Percentiles rank a stretch among this genome's conserved stretches.
Conservation (phyloP, 2,888 invertebrate genomes). For the Drosophila mercatorum region DNA sequence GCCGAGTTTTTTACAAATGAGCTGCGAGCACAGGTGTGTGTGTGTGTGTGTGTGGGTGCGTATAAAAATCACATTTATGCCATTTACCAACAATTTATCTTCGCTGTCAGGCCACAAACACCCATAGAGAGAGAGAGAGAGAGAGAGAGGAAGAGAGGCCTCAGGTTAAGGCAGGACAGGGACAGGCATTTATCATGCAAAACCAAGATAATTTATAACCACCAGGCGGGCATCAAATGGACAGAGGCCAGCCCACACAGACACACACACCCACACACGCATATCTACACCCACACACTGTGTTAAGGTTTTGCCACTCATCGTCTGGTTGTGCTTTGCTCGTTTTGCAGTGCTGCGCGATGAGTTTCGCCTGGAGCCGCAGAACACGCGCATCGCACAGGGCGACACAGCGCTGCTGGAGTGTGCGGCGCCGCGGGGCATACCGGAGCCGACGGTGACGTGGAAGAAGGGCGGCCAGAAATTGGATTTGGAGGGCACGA, state of each 20-base stretch:
- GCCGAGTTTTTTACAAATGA: slow-evolving; percentile 50
- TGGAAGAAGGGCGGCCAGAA: slow-evolving; percentile 95
- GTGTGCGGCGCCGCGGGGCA: slow-evolving; percentile 94
- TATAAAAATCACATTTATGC: slow-evolving; percentile 80
- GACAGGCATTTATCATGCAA: slow-evolving; percentile 72
- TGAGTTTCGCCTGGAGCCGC: slow-evolving; percentile 94
- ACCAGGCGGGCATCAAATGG: slow-evolving; percentile 59
- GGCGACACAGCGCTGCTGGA: slow-evolving; percentile 94
- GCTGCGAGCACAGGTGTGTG: slow-evolving; percentile 9
- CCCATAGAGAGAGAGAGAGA: neutral
- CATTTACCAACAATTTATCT: slow-evolving; percentile 78
- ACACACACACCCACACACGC: neutral
- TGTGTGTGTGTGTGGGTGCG: slow-evolving; percentile 21
- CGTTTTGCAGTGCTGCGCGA: slow-evolving; percentile 90
- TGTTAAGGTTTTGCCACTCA: slow-evolving; percentile 18
- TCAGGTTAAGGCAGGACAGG: slow-evolving; percentile 64
- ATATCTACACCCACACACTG: neutral
- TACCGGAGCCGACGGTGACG: slow-evolving; percentile 93
- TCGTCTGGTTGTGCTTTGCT: slow-evolving; percentile 35
- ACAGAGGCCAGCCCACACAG: slow-evolving; percentile 56
- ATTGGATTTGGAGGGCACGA: slow-evolving; percentile 88
- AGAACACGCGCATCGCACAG: slow-evolving; percentile 92
- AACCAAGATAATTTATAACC: slow-evolving; percentile 81
- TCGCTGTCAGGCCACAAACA: slow-evolving; percentile 76
- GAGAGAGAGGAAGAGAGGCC: slow-evolving; percentile 6